phyloP scores from a whole-genome alignment of 2,797 vertebrate species.

The Pantherophis vulpinus region DNA sequence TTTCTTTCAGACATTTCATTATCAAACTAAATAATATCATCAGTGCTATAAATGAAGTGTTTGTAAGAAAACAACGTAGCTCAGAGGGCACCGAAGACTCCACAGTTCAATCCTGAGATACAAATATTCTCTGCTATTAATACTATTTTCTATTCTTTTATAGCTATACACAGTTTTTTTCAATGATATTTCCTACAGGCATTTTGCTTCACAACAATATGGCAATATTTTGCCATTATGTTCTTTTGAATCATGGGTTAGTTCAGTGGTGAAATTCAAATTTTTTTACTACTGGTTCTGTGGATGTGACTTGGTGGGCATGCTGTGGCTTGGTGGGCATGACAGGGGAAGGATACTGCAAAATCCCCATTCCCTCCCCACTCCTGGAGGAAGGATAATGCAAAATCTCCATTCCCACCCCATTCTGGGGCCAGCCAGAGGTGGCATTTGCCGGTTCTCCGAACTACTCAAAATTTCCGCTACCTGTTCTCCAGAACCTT shows the following conservation, averaged over 20 bases:
- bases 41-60: not conserved
- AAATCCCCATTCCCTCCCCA: too few species aligned
- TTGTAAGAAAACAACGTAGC: not conserved
- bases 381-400: too few species aligned
- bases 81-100: not conserved
- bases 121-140: not conserved
- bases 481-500: too few species aligned
- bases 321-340: too few species aligned
- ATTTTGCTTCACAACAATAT: not conserved
- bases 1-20: not conserved
- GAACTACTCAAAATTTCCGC: too few species aligned
- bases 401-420: too few species aligned
- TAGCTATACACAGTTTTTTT: not conserved
- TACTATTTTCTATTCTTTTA: not conserved
- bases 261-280: too few species aligned
- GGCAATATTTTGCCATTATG: not conserved
- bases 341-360: too few species aligned
- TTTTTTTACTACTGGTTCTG: too few species aligned
- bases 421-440: too few species aligned
- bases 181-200: not conserved
- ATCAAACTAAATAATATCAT: not conserved
- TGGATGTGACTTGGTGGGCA: too few species aligned
- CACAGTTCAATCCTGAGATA: not conserved
- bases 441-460: too few species aligned
- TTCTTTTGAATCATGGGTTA: not conserved